Percentiles rank a stretch among this genome's conserved stretches.
Conservation (phyloP, 2,888 invertebrate genomes). For the Caprella mutica region DNA sequence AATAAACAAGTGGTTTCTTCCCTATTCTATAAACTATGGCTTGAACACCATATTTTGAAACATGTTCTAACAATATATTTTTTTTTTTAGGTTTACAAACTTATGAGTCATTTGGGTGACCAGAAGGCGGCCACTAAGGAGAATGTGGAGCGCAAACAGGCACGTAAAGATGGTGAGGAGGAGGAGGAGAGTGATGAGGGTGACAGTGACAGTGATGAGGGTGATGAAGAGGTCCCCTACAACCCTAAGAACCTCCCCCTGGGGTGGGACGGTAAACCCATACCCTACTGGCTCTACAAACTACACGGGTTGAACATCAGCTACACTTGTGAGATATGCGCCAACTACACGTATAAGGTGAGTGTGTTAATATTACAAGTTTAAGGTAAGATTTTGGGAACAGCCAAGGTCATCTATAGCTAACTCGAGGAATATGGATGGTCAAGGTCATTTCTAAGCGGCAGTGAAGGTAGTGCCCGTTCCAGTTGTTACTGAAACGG, state of each 20-base stretch:
- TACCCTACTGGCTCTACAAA: slow-evolving; percentile 97
- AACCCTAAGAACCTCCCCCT: slow-evolving; percentile 98
- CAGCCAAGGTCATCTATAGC: too few relatives aligned
- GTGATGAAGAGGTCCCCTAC: slow-evolving; percentile 86
- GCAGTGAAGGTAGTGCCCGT: too few relatives aligned
- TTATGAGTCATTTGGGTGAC: slow-evolving; percentile 69
- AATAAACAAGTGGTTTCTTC: too few relatives aligned
- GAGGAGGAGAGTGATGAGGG: slow-evolving; percentile 84
- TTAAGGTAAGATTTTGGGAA: too few relatives aligned
- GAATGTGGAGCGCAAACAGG: slow-evolving; percentile 96
- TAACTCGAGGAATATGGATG: too few relatives aligned
- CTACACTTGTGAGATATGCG: slow-evolving; percentile 98
- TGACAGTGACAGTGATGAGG: slow-evolving; percentile 62
- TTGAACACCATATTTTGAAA: too few relatives aligned
- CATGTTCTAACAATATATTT: too few relatives aligned
- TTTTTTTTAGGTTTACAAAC: too few relatives aligned
- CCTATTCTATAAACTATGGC: too few relatives aligned
- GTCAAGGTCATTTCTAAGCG: too few relatives aligned
- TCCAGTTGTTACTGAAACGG: too few relatives aligned
- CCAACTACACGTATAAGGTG: slow-evolving; percentile 90
- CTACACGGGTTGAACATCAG: slow-evolving; percentile 96
- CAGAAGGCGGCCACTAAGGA: slow-evolving; percentile 87
- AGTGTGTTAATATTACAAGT: too few relatives aligned
- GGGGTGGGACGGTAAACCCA: slow-evolving; percentile 93
- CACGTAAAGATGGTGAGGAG: slow-evolving; percentile 85